Evolutionary conservation across 2,888 invertebrate genomes (phyloP).

Genomic region (Agonopterix alstromeriana): DNA sequence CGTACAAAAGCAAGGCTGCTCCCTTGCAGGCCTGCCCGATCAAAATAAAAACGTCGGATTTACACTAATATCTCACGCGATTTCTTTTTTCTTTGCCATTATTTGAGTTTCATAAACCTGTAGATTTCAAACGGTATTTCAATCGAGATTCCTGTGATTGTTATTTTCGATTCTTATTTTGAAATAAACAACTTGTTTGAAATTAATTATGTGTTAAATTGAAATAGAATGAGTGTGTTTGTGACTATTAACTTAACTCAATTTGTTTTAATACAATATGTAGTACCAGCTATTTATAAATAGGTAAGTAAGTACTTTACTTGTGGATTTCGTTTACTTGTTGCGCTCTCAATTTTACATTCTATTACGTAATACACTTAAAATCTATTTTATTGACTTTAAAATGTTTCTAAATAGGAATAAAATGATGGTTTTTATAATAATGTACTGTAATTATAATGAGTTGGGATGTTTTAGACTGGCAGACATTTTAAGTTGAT

Average conservation of each 20-base stretch:
- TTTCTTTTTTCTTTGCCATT: conserved; percentile 3
- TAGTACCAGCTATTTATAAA: conserved; percentile 34
- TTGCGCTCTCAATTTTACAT: conserved; percentile 46
- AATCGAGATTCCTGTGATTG: too few species aligned
- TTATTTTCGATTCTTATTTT: too few species aligned
- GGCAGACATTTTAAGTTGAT: too few species aligned
- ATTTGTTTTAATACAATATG: conserved; percentile 45
- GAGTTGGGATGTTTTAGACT: too few species aligned
- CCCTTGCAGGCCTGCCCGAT: conserved; percentile 48
- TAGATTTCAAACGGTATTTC: neutral
- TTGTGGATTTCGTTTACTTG: conserved; percentile 57
- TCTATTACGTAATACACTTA: conserved; percentile 55
- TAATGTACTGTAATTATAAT: too few species aligned
- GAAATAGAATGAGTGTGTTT: conserved; percentile 27
- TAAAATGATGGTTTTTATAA: too few species aligned
- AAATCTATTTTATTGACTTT: conserved; percentile 10
- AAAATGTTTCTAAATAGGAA: too few species aligned
- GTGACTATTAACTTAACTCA: conserved; percentile 30
- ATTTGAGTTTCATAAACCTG: neutral
- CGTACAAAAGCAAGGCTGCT: conserved; percentile 60
- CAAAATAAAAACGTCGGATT: conserved; percentile 54
- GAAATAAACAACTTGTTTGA: neutral
- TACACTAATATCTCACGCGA: conserved; percentile 39
- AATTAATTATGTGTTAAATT: conserved; percentile 1
- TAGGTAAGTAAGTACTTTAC: conserved; percentile 37